phyloP scores from a whole-genome alignment of 2,113 vertebrate genomes.

The Scartelaos histophorus region DNA sequence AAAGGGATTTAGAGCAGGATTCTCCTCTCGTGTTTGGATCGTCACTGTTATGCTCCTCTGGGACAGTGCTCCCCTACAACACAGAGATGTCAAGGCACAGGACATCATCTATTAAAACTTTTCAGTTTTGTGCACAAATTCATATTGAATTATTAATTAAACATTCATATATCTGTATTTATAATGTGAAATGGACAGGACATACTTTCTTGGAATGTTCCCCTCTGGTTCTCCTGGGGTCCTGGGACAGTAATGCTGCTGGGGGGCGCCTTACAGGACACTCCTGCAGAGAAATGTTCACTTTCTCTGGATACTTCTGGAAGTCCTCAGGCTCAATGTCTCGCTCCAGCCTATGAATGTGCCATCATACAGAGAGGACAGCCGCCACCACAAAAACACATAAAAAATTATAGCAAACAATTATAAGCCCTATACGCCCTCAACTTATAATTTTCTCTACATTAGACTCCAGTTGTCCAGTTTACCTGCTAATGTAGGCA shows the following conservation, averaged over 20 bases:
- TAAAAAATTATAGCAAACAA: not conserved
- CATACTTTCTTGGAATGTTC: conserved; percentile 74
- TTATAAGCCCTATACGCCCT: too few species aligned
- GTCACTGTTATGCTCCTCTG: conserved; percentile 70
- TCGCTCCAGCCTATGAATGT: conserved; percentile 81
- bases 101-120: not conserved
- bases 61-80: conserved; percentile 80
- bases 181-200: not conserved
- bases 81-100: not conserved
- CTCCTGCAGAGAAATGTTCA: conserved; percentile 86
- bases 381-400: not conserved
- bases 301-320: conserved; percentile 87
- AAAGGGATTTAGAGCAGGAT: not conserved
- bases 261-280: conserved; percentile 86
- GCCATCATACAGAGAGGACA: not conserved
- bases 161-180: too few species aligned
- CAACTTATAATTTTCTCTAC: not conserved
- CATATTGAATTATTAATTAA: not conserved
- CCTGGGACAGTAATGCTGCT: conserved; percentile 78
- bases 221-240: conserved; percentile 78
- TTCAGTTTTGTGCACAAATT: not conserved
- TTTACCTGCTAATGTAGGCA: conserved; percentile 90
- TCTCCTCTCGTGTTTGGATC: conserved; percentile 50
- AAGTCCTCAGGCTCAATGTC: conserved; percentile 97
- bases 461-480: not conserved